Evolutionary conservation across 2,888 invertebrate genomes (phyloP).

Genomic region (Chalcosyrphus nemorum): DNA sequence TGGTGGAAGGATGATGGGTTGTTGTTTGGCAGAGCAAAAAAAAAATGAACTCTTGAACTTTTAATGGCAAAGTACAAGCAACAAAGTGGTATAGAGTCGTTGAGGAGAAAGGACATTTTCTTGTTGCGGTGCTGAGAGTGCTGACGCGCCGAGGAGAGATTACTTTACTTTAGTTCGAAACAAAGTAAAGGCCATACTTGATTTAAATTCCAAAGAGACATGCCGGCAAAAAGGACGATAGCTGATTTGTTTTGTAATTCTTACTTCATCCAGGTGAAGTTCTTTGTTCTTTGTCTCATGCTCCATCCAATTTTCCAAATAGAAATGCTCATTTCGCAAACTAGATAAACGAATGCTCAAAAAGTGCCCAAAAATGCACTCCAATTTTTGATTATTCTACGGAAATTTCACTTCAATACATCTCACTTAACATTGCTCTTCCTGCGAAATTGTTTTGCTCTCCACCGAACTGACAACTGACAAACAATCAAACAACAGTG

Average conservation of each 20-base stretch:
- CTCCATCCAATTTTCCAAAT: too few relatives aligned
- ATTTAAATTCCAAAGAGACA: not conserved
- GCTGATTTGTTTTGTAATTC: too few relatives aligned
- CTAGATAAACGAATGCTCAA: not conserved
- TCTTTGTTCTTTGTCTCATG: too few relatives aligned
- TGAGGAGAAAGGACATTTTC: not conserved
- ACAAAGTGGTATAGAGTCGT: slow-evolving; percentile 34
- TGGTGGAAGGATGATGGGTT: slow-evolving; percentile 29
- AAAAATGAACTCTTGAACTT: slow-evolving; percentile 45
- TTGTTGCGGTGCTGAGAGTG: not conserved
- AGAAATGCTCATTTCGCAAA: too few relatives aligned
- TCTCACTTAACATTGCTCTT: slow-evolving; percentile 12
- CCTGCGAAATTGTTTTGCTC: slow-evolving; percentile 16
- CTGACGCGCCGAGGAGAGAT: not conserved
- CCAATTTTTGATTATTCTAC: not conserved
- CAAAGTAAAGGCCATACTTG: not conserved
- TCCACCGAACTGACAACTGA: slow-evolving; percentile 32
- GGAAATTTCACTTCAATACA: not conserved
- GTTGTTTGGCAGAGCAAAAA: slow-evolving; percentile 26
- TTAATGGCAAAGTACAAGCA: slow-evolving; percentile 42
- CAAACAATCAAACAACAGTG: slow-evolving; percentile 49
- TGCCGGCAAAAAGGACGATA: too few relatives aligned
- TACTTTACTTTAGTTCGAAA: not conserved
- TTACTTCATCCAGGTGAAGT: too few relatives aligned
- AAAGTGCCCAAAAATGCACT: not conserved